phyloP scores from a whole-genome alignment of 2,797 vertebrate species.

The Buceros bicornis region DNA sequence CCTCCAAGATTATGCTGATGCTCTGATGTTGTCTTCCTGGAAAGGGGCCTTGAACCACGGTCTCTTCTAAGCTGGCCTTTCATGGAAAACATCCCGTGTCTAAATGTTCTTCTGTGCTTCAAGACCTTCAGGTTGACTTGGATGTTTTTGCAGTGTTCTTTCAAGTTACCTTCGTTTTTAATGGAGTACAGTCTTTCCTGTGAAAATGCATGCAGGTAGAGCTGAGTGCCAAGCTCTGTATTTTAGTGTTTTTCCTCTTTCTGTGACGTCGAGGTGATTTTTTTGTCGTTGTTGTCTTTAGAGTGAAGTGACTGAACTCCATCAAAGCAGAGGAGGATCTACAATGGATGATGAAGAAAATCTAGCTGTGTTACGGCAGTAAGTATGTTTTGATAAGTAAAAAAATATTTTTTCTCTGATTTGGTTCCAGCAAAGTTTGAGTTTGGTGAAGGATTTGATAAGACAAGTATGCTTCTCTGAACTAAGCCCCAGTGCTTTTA shows the following conservation, averaged over 20 bases:
- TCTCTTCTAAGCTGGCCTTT: neutral
- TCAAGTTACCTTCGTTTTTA: neutral
- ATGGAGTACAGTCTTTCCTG: neutral
- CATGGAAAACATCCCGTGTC: neutral
- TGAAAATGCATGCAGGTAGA: neutral
- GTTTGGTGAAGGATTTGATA: neutral
- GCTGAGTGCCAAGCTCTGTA: neutral
- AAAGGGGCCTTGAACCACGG: neutral
- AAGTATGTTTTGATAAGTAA: slow-evolving; percentile 33
- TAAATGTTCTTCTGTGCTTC: neutral
- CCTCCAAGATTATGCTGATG: neutral
- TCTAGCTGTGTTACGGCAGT: slow-evolving; percentile 93
- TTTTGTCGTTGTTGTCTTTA: slow-evolving; percentile 41
- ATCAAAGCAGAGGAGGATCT: slow-evolving; percentile 83
- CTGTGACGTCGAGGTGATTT: neutral
- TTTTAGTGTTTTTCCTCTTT: neutral
- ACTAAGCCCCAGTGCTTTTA: neutral
- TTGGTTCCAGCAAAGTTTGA: neutral
- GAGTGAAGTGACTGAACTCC: slow-evolving; percentile 84
- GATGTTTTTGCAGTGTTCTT: neutral
- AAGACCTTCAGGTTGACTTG: neutral
- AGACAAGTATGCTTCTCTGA: neutral
- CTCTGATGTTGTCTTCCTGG: neutral
- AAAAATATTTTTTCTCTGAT: neutral
- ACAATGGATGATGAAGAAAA: slow-evolving; percentile 95